Base-by-base conservation (phyloP, 2,113 vertebrate species). In the Odontophorus gujanensis region DNA sequence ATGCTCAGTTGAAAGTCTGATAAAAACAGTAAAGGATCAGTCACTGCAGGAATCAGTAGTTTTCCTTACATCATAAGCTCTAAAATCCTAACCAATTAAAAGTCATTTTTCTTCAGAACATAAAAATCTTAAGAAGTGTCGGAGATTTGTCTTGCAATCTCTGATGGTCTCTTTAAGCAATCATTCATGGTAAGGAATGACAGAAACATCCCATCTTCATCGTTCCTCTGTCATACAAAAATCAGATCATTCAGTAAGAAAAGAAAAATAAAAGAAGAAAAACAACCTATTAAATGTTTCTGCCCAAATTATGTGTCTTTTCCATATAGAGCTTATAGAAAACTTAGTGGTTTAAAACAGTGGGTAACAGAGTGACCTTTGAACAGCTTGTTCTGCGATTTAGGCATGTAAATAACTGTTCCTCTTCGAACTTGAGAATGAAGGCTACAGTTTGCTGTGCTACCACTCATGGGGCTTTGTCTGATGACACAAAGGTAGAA, bases 351-450 rank as follows among this genome's bases (percentile, higher is more conserved):
- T 75, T 94, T 78, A 51, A 36, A 91, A 67, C 16, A 79, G 51
- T 12, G 22, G 10, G 24, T 75, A 61, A 74, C 67, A 79, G 47
- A 86, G 58, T 47, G 53, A 85, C 25, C 58, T 85, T 61, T 75
- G 74, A 83, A 85, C 21, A 74, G 36, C 13, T 8, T 8, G 38
- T 73, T 90, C 65, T 53, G 36, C 76, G 42, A 74, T 69, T 91
- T 79, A 74, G 66, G 68, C 73, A 81, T 40, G 47, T 73, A 92
- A 91, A 85, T 95, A 83, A 11, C 14, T 87, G 89, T 88, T 87
- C 73, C 76, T 76, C 89, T 88, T 92, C 45, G 0, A 65, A 91
- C 65, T 81, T 76, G 80, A 89, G 89, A 85, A 94, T 42, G 84
- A 92, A 93, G 79, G 66, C 47, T 78, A 53, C 32, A 42, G 43